These are phyloP conservation scores for Tetraneura akinire DNA, from an alignment of 1,140 invertebrate species.

Conservation along the genomic window DNA sequence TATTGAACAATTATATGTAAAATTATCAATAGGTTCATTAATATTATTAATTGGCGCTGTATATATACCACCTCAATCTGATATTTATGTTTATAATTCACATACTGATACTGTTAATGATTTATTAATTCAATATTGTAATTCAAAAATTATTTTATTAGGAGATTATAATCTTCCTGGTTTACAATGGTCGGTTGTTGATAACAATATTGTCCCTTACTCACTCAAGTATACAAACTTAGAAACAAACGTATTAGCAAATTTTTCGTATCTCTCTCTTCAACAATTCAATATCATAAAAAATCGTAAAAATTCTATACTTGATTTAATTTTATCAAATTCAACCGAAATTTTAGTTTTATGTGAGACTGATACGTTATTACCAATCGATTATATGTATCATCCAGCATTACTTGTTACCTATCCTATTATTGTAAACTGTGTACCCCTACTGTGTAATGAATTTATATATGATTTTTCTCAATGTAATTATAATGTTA, in stretches of 20 bases:
- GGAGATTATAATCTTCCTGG: neutral
- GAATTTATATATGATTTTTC: neutral
- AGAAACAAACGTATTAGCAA: neutral
- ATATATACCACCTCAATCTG: neutral
- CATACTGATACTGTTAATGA: neutral
- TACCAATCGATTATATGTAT: neutral
- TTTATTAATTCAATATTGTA: neutral
- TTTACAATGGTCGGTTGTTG: neutral
- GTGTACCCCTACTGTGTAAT: neutral
- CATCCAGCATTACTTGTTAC: neutral
- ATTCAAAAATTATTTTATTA: neutral
- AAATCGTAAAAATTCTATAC: neutral
- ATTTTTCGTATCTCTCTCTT: neutral
- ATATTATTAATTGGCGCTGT: neutral
- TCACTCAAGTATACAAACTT: neutral
- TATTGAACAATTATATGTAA: neutral
- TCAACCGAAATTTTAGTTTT: neutral
- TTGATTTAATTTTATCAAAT: constrained; percentile 12
- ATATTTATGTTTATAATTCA: neutral
- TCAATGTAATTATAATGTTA: neutral
- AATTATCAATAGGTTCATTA: neutral
- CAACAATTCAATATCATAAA: neutral
- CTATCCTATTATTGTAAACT: neutral
- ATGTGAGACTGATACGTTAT: neutral
- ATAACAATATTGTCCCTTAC: neutral